Evolutionary conservation across 2,113 vertebrate species (phyloP).

Genomic region (Murina feae): DNA sequence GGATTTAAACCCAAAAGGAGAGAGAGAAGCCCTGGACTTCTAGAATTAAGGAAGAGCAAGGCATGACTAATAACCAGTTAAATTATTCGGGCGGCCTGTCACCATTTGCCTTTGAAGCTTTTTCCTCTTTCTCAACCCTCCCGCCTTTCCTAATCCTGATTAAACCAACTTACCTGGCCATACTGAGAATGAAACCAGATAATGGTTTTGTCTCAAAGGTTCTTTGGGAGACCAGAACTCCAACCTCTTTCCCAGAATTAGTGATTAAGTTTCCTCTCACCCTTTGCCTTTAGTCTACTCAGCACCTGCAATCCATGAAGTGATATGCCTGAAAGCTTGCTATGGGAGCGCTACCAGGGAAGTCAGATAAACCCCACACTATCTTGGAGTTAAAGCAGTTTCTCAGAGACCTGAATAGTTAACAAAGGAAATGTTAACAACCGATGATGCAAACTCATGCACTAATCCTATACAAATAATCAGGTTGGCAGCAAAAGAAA

Average conservation of each 20-base stretch:
- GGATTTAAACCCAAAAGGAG: neutral
- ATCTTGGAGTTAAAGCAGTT: neutral
- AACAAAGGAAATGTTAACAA: neutral
- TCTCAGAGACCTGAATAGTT: slow-evolving; percentile 14
- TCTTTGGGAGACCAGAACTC: neutral
- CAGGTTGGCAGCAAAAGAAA: neutral
- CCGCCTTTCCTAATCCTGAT: neutral
- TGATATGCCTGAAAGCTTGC: neutral
- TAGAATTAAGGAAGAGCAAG: neutral
- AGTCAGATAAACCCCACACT: neutral
- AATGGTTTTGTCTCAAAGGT: neutral
- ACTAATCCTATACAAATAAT: neutral
- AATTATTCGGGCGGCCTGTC: neutral
- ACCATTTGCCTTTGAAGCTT: neutral
- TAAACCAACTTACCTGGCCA: neutral
- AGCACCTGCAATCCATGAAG: neutral
- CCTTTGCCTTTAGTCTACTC: neutral
- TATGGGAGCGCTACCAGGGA: neutral
- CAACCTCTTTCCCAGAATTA: neutral
- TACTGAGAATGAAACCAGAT: neutral
- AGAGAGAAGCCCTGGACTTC: neutral
- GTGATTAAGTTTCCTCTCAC: neutral
- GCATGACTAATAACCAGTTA: neutral
- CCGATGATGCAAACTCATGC: neutral
- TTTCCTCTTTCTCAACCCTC: neutral